Evolutionary conservation across 2,113 vertebrate species (phyloP), one percentile per base, ranked within the genome.

Genomic region (Hippopotamus amphibius): DNA sequence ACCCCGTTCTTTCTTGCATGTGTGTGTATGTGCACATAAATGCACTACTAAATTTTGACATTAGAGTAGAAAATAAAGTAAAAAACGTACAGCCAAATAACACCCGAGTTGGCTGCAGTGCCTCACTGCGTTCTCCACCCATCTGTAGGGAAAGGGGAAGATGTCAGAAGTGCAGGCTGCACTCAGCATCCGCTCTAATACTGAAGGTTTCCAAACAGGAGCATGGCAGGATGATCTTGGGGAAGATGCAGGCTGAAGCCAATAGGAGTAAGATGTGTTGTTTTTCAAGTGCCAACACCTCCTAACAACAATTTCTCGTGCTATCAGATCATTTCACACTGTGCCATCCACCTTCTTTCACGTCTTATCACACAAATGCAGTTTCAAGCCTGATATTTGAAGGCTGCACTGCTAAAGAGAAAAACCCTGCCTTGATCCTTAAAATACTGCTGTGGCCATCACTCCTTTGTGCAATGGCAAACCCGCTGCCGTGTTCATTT

Each of bases 291-390:
- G 92, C 93, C 83, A 96, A 66, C 69, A 95, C 98, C 94, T 98
- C 77, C 96, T 97, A 95, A 80, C 80, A 66, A 24, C 98, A 88
- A 89, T 97, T 96, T 97, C 84, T 88, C 93, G 6, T 96, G 97
- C 96, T 81, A 87, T 97, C 97, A 95, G 95, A 95, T 84, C 96
- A 91, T 95, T 98, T 98, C 97, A 89, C 97, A 95, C 98, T 0
- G 17, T 82, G 98, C 91, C 94, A 81, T 88, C 92, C 55, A 89
- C 87, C 86, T 92, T 65, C 53, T 71, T 48, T 79, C 82, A 83
- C 86, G 88, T 24, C 95, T 96, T 72, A 86, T 72, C 91, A 30
- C 88, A 50, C 88, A 85, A 6, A 87, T 12, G 46, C 95, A 77
- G 88, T 95, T 91, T n/a, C 85, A 48, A 0, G 13, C 72, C 65